Evolutionary conservation across 2,888 invertebrate species (phyloP).

Genomic region (Quadroppia sp.): DNA sequence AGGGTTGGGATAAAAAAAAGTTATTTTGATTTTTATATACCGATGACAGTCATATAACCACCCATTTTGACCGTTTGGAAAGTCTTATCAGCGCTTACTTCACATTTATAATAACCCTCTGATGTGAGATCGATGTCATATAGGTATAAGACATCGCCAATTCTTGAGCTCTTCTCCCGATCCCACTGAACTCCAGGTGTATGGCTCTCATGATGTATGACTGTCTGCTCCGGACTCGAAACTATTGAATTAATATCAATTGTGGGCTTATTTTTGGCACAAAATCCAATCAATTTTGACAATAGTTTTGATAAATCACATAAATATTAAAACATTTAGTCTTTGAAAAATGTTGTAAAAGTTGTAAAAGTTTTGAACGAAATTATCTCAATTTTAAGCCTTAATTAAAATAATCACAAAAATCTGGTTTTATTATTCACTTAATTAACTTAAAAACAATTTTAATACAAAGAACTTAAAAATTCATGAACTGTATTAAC

Average conservation of each 20-base stretch:
- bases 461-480: background rate
- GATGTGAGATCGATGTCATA: conserved; percentile 14
- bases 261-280: background rate
- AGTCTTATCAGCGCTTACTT: conserved; percentile 36
- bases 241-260: conserved; percentile 28
- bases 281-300: background rate
- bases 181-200: conserved; percentile 33
- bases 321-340: background rate
- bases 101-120: conserved; percentile 40
- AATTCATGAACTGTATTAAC: background rate
- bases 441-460: conserved; percentile 14
- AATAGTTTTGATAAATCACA: background rate
- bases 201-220: conserved; percentile 31
- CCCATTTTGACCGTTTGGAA: conserved; percentile 35
- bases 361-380: background rate
- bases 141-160: conserved; percentile 22
- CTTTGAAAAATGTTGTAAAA: no score
- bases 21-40: no score
- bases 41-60: conserved; percentile 31
- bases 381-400: background rate
- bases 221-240: conserved; percentile 25
- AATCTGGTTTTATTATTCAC: background rate
- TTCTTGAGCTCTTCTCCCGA: background rate
- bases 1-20: no score
- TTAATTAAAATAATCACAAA: conserved; percentile 9